Evolutionary conservation across 1,140 invertebrate genomes (phyloP).

Genomic region (Macrostomum lignano): DNA sequence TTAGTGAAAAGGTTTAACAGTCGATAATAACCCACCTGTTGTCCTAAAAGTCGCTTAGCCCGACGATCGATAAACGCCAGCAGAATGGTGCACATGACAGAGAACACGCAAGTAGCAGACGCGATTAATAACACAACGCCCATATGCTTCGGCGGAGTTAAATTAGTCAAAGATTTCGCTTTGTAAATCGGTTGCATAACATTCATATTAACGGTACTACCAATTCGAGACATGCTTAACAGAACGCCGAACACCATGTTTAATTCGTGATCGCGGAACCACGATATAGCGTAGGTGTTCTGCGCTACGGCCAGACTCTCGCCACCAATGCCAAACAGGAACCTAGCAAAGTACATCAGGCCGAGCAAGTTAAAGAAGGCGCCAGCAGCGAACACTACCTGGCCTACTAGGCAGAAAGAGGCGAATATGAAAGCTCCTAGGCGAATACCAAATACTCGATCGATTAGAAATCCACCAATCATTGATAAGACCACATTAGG

Average conservation of each 20-base stretch:
- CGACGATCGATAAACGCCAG: conserved; percentile 56
- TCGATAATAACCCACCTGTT: too few relatives aligned
- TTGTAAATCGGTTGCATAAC: conserved; percentile 60
- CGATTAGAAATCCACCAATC: conserved; percentile 72
- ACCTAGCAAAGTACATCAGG: conserved; percentile 45
- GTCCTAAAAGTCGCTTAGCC: conserved; percentile 43
- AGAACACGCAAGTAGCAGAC: conserved; percentile 41
- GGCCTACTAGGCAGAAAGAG: conserved; percentile 47
- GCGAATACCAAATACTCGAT: conserved; percentile 68
- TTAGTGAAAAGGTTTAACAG: too few relatives aligned
- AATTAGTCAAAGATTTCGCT: conserved; percentile 41
- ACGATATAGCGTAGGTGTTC: conserved; percentile 78
- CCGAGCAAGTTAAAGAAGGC: conserved; percentile 36
- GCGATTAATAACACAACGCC: conserved; percentile 59
- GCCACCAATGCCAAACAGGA: conserved; percentile 46
- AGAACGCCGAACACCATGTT: conserved; percentile 89
- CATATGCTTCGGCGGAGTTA: conserved; percentile 32
- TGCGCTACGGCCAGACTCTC: conserved; percentile 85
- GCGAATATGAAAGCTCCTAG: conserved; percentile 69
- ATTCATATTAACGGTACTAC: conserved; percentile 72
- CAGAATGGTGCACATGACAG: conserved; percentile 48
- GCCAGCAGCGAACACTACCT: conserved; percentile 52
- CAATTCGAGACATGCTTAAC: conserved; percentile 58
- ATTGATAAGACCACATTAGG: conserved; percentile 84
- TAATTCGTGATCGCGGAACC: conserved; percentile 85